These are phyloP conservation scores for Ranitomeya variabilis DNA, from an alignment of 2,113 vertebrate genomes.

Conservation along the genomic window DNA sequence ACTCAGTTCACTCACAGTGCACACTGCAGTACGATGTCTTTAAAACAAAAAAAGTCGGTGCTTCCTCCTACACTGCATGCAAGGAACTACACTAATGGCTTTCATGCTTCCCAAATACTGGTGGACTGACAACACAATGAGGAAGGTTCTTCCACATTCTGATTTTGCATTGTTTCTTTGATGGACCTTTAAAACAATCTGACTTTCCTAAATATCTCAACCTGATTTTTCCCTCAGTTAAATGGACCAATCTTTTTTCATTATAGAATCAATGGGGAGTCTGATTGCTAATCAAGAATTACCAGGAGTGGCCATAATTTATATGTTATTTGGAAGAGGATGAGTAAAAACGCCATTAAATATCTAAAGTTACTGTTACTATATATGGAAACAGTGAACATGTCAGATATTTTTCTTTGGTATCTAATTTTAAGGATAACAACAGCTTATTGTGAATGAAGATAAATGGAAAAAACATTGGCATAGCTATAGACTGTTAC, in stretches of 20 bases:
- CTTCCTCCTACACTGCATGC: too few species aligned
- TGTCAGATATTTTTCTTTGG: neutral
- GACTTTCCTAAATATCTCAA: neutral
- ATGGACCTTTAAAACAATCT: neutral
- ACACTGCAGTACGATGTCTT: too few species aligned
- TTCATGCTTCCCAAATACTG: neutral
- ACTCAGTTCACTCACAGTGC: too few species aligned
- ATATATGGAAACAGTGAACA: neutral
- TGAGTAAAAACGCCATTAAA: neutral
- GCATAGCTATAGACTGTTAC: too few species aligned
- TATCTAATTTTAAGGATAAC: neutral
- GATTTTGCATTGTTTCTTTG: neutral
- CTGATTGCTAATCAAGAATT: conserved; percentile 29
- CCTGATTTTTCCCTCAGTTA: neutral
- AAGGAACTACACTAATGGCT: neutral
- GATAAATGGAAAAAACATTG: too few species aligned
- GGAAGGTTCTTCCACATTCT: neutral
- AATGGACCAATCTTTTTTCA: neutral
- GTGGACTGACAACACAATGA: neutral
- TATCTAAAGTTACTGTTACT: neutral
- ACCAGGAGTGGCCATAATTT: neutral
- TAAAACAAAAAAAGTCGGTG: too few species aligned
- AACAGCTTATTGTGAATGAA: neutral
- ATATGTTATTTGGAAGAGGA: neutral
- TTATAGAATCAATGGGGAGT: neutral